Evolutionary conservation across 2,797 vertebrate species (phyloP).

Genomic region (Loriculus beryllinus): DNA sequence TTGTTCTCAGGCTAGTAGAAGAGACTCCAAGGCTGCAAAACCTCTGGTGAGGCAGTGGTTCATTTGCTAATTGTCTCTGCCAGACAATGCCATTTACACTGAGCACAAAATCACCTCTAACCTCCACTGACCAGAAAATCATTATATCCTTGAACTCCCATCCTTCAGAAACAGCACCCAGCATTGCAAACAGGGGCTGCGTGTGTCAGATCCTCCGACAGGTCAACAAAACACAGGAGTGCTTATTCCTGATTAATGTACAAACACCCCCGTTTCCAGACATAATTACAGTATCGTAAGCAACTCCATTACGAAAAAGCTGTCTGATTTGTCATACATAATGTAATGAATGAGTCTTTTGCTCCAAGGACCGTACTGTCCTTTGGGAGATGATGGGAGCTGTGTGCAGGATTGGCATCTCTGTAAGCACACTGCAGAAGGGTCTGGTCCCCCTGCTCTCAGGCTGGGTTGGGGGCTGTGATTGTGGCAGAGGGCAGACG

Average conservation of each 20-base stretch:
- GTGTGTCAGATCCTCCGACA: background rate
- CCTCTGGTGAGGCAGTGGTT: background rate
- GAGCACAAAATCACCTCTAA: conserved; percentile 30
- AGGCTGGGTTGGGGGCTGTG: background rate
- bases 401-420: background rate
- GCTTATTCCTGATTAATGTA: background rate
- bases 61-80: conserved; percentile 63
- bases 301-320: background rate
- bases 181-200: fast-evolving
- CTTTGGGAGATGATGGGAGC: background rate
- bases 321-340: background rate
- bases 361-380: background rate
- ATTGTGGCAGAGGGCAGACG: background rate
- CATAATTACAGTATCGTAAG: background rate
- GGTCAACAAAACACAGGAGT: background rate
- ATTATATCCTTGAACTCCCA: background rate
- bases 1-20: conserved; percentile 57
- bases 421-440: fast-evolving
- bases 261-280: background rate
- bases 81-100: conserved; percentile 47
- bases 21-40: conserved; percentile 20
- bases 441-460: background rate
- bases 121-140: conserved; percentile 37
- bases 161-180: background rate
- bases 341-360: background rate